Percentiles rank a stretch among this genome's conserved stretches.
Evolutionary conservation across 2,888 invertebrate genomes (phyloP).

Genomic region (Drosophila anomelani): DNA sequence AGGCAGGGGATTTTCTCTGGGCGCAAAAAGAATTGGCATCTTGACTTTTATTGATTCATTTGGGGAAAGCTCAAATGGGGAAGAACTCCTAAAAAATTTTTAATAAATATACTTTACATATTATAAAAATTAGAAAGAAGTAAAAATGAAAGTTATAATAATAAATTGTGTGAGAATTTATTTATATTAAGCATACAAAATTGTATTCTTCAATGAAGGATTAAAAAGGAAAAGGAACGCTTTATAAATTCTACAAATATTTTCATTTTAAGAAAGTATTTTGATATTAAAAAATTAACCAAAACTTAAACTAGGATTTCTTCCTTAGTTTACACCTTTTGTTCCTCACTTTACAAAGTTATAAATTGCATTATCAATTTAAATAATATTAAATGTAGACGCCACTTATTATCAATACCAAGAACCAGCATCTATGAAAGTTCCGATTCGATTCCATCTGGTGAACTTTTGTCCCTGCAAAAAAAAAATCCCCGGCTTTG

Average conservation of each 20-base stretch:
- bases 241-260: background rate
- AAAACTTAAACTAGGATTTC: background rate
- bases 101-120: background rate
- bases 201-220: no score
- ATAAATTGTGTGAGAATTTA: background rate
- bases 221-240: background rate
- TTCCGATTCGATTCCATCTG: constrained; percentile 10
- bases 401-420: background rate
- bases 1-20: constrained; percentile 35
- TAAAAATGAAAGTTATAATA: background rate
- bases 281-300: background rate
- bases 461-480: constrained; percentile 28
- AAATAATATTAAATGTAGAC: background rate
- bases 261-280: background rate
- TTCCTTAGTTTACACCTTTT: no score
- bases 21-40: background rate
- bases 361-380: background rate
- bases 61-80: background rate
- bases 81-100: background rate
- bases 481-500: constrained; percentile 42
- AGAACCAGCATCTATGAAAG: background rate
- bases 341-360: no score
- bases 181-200: background rate
- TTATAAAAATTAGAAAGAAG: background rate
- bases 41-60: background rate